phyloP scores from a whole-genome alignment of 2,797 vertebrate species.

The Eidolon dupreanum region DNA sequence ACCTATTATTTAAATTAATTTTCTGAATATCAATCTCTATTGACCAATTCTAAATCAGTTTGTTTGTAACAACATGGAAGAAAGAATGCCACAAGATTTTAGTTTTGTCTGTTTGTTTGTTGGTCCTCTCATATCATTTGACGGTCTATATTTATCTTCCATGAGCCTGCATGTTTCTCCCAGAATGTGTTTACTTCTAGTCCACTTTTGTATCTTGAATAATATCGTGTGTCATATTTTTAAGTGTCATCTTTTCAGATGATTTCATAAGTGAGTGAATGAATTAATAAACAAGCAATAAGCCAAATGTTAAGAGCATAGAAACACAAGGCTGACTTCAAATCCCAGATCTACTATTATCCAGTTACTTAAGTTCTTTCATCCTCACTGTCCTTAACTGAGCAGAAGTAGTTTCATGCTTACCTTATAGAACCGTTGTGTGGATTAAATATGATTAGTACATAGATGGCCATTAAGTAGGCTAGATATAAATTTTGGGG shows the following conservation, averaged over 20 bases:
- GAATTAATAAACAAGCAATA: background rate
- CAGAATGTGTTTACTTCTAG: background rate
- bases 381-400: background rate
- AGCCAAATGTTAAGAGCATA: background rate
- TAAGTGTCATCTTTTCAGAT: background rate
- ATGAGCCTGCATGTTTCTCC: background rate
- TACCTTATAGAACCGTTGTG: background rate
- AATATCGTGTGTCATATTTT: background rate
- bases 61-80: constrained; percentile 59
- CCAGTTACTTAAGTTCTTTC: background rate
- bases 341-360: background rate
- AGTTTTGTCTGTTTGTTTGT: background rate
- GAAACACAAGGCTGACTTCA: background rate
- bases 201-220: background rate
- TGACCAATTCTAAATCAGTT: constrained; percentile 69
- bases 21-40: constrained; percentile 64
- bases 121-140: background rate
- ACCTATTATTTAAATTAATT: constrained; percentile 58
- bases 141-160: background rate
- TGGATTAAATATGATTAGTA: background rate
- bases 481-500: background rate
- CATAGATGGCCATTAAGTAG: background rate
- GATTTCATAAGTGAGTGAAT: background rate
- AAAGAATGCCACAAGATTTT: constrained; percentile 60
- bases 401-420: background rate